Conservation (phyloP, 1,140 invertebrate species). For the Physella acuta region DNA sequence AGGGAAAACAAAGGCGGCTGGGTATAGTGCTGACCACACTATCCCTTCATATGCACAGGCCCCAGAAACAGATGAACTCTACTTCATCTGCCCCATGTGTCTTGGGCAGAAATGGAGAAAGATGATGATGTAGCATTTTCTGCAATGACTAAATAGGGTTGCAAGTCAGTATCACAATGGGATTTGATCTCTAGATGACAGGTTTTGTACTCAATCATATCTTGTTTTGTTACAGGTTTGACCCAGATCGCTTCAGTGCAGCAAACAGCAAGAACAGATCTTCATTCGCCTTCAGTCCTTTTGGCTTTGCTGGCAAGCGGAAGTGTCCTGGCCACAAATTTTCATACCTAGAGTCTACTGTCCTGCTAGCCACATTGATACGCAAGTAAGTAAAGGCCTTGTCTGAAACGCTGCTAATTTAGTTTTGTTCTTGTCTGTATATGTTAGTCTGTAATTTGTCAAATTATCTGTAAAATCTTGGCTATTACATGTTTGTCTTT, state of each 20-base stretch:
- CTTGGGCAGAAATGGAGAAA: no score
- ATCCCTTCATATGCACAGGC: no score
- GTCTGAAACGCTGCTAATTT: background rate
- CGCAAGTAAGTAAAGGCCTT: conserved; percentile 10
- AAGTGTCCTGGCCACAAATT: conserved; percentile 50
- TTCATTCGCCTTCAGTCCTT: conserved; percentile 46
- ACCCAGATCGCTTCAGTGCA: conserved; percentile 53
- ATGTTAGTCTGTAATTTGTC: no score
- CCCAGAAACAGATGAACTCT: no score
- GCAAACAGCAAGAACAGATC: conserved; percentile 37
- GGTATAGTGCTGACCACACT: no score
- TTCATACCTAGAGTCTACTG: conserved; percentile 39
- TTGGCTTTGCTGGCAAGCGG: conserved; percentile 57
- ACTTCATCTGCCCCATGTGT: no score
- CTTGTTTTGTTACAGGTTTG: conserved; percentile 50
- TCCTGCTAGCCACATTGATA: conserved; percentile 38
- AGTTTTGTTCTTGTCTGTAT: no score
- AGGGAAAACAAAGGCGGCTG: no score
- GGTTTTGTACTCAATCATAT: no score
- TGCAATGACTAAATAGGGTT: background rate
- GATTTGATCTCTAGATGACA: background rate
- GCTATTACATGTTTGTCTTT: no score
- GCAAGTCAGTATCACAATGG: background rate
- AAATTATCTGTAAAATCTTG: no score
- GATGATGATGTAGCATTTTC: background rate